These are phyloP conservation scores for Cynaeus angustus DNA, from an alignment of 2,888 invertebrate genomes.

Conservation along the genomic window DNA sequence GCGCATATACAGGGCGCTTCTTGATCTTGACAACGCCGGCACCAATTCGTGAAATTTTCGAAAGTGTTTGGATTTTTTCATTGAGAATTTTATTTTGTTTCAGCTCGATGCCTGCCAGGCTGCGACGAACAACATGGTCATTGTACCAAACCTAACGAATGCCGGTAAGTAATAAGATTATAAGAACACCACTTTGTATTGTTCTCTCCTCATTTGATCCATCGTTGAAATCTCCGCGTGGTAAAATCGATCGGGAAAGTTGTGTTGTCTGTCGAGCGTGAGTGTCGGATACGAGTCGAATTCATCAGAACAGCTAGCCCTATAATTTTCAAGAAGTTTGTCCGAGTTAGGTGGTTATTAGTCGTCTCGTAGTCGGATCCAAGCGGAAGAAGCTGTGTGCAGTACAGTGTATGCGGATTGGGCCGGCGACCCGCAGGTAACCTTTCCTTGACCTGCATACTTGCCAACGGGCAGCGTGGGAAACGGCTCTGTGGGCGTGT, in stretches of 20 bases:
- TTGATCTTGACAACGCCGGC: conserved; percentile 42
- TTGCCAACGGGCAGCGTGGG: conserved; percentile 77
- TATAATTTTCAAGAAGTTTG: conserved; percentile 66
- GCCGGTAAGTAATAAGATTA: conserved; percentile 96
- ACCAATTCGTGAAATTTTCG: conserved; percentile 33
- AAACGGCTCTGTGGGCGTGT: conserved; percentile 72
- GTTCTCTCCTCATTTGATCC: conserved; percentile 68
- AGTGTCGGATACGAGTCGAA: conserved; percentile 46
- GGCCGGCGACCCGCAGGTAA: conserved; percentile 73
- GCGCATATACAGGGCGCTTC: conserved; percentile 68
- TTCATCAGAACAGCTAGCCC: conserved; percentile 58
- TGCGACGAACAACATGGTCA: conserved; percentile 93
- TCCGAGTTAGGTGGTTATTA: conserved; percentile 62
- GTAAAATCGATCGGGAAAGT: conserved; percentile 51
- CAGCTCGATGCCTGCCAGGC: conserved; percentile 85
- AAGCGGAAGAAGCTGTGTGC: conserved; percentile 63
- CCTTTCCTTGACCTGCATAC: conserved; percentile 80
- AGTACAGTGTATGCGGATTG: conserved; percentile 67
- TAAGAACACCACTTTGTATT: conserved; percentile 2
- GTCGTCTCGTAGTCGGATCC: conserved; percentile 55
- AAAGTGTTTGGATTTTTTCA: conserved; percentile 19
- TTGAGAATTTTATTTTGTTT: conserved; percentile 32
- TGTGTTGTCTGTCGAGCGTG: conserved; percentile 53
- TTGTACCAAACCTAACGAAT: conserved; percentile 94
- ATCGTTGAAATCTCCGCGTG: conserved; percentile 64